A percentile compares a stretch with the other conserved stretches of the same genome.
Conservation (phyloP, 2,113 vertebrate genomes). For the Ardeotis arabs region DNA sequence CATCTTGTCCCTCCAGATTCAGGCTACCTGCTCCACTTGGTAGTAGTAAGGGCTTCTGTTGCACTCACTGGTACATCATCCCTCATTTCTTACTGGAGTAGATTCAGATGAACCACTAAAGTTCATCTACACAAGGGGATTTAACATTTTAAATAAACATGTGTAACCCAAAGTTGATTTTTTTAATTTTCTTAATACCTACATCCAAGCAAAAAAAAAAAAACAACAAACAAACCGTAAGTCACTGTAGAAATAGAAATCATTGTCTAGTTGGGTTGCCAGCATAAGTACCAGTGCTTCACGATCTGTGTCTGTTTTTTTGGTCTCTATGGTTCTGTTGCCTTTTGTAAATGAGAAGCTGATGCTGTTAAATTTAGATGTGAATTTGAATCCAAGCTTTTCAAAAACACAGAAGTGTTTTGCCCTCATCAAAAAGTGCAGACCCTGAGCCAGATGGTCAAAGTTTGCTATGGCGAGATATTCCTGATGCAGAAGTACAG, state of each 20-base stretch:
- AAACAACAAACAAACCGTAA: background rate
- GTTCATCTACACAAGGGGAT: background rate
- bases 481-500: background rate
- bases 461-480: background rate
- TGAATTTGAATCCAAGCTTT: constrained; percentile 2
- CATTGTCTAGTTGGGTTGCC: background rate
- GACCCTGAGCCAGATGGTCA: background rate
- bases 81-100: background rate
- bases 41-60: background rate
- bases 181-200: background rate
- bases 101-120: background rate
- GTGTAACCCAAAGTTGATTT: background rate
- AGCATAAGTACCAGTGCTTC: background rate
- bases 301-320: background rate
- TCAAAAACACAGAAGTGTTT: background rate
- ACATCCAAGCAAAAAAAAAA: background rate
- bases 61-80: background rate
- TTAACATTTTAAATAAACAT: background rate
- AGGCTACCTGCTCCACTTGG: background rate
- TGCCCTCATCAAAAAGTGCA: background rate
- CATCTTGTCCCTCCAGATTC: background rate
- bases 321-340: constrained; percentile 13
- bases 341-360: background rate
- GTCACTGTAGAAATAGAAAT: background rate
- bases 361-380: constrained; percentile 21